Base-by-base conservation (phyloP, 2,797 vertebrate genomes). In the Enteromius radiatus region DNA sequence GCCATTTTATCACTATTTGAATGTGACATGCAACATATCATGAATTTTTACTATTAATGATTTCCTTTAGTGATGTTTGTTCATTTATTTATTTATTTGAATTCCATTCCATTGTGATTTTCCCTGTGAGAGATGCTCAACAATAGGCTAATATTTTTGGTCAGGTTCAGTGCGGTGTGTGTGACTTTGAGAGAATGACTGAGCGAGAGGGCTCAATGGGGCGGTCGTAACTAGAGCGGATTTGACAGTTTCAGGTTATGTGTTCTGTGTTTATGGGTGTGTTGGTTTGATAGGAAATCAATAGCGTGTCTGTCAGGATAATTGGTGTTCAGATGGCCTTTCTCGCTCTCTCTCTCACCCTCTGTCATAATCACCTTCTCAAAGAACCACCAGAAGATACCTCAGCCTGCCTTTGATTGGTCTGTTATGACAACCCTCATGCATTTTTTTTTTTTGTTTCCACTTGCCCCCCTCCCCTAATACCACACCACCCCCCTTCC, bases 261-360 rank as follows among this genome's bases (percentile, higher is more conserved):
- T 89, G 88, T 89, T 86, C 85, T 88, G 85, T 88, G 87, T 88
- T 88, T 88, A 89, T 88, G 88, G 85, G 82, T 88, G 88, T 89
- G 88, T 89, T 85, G 85, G 85, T 86, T 87, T 89, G 88, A 89
- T 89, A 88, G 87, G 85, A 89, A 89, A 89, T 88, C 88, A 89
- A 89, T 89, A 88, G 87, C 78, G 84, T 81, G 88, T 86, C 88
- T 89, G 88, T 89, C 88, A 88, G 87, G 85, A 87, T 89, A 89
- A 89, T 89, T 89, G 88, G 88, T 88, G 88, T 88, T 85, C 85
- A 86, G 88, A 87, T 89, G 84, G 82, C 86, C 86, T 85, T 87
- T 91, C 89, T 91, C 92, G 90, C 90, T 89, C 90, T 88, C 91
- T 90, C 91, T 92, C 92, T 85, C 80, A 85, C 89, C 90, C 89